These are phyloP conservation scores for Daphoenositta chrysoptera DNA, from an alignment of 2,113 vertebrate species.

Conservation along the genomic window DNA sequence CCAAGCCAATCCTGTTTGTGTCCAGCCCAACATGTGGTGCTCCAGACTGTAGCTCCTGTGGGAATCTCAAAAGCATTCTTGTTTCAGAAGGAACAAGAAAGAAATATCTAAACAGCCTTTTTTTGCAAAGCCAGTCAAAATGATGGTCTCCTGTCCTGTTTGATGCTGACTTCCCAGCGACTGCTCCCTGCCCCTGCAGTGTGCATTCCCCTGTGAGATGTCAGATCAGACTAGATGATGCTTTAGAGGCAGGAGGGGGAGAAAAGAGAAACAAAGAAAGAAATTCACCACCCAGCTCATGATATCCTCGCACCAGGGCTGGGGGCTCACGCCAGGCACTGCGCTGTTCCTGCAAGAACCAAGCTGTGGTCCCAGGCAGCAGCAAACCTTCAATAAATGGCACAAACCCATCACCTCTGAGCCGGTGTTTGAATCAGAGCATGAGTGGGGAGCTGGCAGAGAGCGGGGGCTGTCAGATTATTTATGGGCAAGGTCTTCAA, in stretches of 20 bases:
- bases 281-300: neutral
- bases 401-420: neutral
- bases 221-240: neutral
- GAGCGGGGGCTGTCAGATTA: neutral
- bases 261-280: neutral
- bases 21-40: fast-evolving
- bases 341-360: fast-evolving
- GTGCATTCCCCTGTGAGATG: neutral
- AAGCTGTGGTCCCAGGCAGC: neutral
- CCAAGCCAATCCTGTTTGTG: neutral
- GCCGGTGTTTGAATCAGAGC: neutral
- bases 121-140: neutral
- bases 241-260: neutral
- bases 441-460: neutral
- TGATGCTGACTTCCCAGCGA: neutral
- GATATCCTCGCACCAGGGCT: fast-evolving
- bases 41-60: neutral
- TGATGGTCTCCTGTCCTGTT: neutral
- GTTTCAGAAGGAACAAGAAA: neutral
- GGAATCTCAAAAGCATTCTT: neutral
- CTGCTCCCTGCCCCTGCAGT: neutral
- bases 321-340: neutral
- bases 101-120: neutral
- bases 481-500: conserved; percentile 51
- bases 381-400: neutral